phyloP scores from a whole-genome alignment of 2,113 vertebrate species.

The Casuarius casuarius region DNA sequence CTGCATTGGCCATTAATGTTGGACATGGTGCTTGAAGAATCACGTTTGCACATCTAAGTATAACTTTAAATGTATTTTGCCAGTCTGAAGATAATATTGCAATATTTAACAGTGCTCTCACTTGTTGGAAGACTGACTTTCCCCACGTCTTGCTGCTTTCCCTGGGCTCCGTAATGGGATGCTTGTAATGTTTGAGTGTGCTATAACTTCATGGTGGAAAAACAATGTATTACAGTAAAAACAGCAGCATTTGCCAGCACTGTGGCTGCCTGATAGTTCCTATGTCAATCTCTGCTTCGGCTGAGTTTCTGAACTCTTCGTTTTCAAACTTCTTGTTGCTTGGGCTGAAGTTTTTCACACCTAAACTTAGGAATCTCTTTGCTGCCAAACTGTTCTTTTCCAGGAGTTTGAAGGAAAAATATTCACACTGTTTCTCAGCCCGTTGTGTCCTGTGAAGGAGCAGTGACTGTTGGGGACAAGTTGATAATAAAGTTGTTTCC shows the following conservation, averaged over 20 bases:
- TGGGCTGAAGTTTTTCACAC: not conserved
- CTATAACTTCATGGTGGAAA: not conserved
- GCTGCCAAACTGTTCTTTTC: not conserved
- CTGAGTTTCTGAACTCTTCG: fast-evolving
- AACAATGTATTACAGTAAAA: fast-evolving
- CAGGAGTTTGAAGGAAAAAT: not conserved
- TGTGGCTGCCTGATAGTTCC: not conserved
- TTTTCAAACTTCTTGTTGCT: not conserved
- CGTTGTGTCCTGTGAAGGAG: not conserved
- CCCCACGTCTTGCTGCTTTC: not conserved
- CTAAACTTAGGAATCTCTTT: not conserved
- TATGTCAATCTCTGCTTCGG: not conserved
- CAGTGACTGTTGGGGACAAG: not conserved
- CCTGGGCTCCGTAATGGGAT: not conserved
- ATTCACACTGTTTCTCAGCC: not conserved
- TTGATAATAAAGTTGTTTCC: not conserved
- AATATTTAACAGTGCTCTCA: not conserved
- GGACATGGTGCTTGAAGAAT: not conserved
- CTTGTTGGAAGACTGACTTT: not conserved
- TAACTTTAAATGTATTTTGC: not conserved
- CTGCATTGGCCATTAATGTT: not conserved
- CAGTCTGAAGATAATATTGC: not conserved
- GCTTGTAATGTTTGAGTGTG: not conserved
- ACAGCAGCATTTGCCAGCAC: not conserved
- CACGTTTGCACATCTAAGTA: not conserved